phyloP scores from a whole-genome alignment of 1,140 invertebrate species.

The Lutraria rhynchaena region DNA sequence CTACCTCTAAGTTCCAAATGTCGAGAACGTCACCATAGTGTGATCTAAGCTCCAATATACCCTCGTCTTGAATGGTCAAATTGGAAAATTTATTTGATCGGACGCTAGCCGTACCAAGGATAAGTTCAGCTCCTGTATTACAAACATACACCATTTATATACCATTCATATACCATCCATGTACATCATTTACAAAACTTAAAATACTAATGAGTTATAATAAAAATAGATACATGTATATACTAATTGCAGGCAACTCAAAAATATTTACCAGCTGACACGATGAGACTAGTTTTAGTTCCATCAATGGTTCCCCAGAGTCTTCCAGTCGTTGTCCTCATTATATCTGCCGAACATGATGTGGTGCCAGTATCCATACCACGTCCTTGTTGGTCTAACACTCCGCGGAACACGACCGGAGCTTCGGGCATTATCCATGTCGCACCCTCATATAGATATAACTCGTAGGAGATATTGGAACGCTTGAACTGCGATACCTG shows the following conservation, averaged over 20 bases:
- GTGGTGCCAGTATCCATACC: conserved; percentile 58
- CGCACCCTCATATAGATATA: conserved; percentile 68
- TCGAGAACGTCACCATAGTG: conserved; percentile 64
- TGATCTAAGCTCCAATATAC: conserved; percentile 56
- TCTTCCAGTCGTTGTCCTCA: conserved; percentile 55
- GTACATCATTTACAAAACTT: too few relatives aligned
- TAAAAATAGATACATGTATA: too few relatives aligned
- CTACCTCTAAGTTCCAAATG: conserved; percentile 42
- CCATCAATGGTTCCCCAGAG: conserved; percentile 71
- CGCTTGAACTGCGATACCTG: conserved; percentile 65
- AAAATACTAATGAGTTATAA: too few relatives aligned
- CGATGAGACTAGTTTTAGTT: conserved; percentile 64
- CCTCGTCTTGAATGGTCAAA: conserved; percentile 69
- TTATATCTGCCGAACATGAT: conserved; percentile 52
- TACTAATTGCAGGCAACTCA: too few relatives aligned
- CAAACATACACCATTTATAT: too few relatives aligned
- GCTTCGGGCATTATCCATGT: conserved; percentile 69
- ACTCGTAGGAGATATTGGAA: conserved; percentile 69
- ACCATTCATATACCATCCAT: too few relatives aligned
- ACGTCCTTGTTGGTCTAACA: conserved; percentile 57
- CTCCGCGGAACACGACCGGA: conserved; percentile 66
- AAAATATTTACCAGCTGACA: conserved; percentile 64
- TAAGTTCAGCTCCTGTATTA: conserved; percentile 55
- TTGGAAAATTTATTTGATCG: conserved; percentile 61
- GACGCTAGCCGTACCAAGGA: conserved; percentile 56